Conservation (phyloP, 2,888 invertebrate genomes). For the Adelphocoris suturalis region DNA sequence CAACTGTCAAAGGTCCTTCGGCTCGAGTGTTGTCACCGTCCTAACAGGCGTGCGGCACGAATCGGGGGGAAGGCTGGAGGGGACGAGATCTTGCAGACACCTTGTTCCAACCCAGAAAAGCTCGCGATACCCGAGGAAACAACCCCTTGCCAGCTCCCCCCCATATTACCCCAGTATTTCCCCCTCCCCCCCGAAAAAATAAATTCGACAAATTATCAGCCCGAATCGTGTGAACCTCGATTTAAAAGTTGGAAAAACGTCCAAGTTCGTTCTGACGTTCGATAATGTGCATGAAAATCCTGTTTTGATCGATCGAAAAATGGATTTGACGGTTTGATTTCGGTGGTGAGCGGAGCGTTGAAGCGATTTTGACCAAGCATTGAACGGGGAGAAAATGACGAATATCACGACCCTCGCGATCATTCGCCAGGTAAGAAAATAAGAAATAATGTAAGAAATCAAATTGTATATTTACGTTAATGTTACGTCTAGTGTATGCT, state of each 20-base stretch:
- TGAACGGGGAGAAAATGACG: not conserved
- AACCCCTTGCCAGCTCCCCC: not conserved
- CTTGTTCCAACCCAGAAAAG: not conserved
- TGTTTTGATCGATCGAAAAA: not conserved
- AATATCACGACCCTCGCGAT: slow-evolving; percentile 9
- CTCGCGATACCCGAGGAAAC: not conserved
- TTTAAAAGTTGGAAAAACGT: too few relatives aligned
- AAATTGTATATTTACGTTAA: not conserved
- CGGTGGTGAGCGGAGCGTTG: not conserved
- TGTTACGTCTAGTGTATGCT: too few relatives aligned
- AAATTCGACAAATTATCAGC: too few relatives aligned
- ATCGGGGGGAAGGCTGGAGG: slow-evolving; percentile 29
- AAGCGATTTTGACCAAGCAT: not conserved
- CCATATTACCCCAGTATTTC: not conserved
- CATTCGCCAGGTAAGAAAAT: slow-evolving; percentile 42
- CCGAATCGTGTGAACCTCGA: too few relatives aligned
- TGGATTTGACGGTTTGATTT: slow-evolving; percentile 2
- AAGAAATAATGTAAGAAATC: not conserved
- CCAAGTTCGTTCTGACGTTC: too few relatives aligned
- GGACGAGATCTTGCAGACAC: not conserved
- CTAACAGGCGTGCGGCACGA: slow-evolving; percentile 27
- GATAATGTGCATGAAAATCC: not conserved
- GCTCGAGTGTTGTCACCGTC: slow-evolving; percentile 25
- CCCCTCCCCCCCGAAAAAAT: too few relatives aligned
- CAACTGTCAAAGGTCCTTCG: slow-evolving; percentile 12